These are phyloP conservation scores for Montifringilla adamsi DNA, from an alignment of 2,113 vertebrate genomes.

Conservation along the genomic window DNA sequence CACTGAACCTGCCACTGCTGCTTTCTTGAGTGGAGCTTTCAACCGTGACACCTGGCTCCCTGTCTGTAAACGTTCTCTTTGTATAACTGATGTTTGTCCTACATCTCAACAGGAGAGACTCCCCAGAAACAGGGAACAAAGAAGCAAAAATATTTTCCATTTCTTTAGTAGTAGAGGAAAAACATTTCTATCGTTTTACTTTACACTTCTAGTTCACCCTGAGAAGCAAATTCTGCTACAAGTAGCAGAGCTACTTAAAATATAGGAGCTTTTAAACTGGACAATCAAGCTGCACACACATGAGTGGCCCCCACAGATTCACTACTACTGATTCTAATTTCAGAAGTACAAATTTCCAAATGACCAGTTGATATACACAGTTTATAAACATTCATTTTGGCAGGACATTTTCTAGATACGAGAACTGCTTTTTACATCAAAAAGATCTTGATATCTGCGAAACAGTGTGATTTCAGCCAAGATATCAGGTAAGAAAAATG, in stretches of 20 bases:
- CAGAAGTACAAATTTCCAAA: not conserved
- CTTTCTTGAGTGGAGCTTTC: not conserved
- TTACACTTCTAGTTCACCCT: not conserved
- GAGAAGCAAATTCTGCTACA: not conserved
- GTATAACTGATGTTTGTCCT: not conserved
- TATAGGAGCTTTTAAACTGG: not conserved
- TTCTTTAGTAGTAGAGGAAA: not conserved
- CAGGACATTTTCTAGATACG: not conserved
- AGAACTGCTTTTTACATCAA: not conserved
- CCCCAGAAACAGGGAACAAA: not conserved
- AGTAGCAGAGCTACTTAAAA: not conserved
- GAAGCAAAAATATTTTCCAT: not conserved
- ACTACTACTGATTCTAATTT: not conserved
- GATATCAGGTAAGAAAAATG: not conserved
- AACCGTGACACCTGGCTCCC: not conserved
- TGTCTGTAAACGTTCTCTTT: not conserved
- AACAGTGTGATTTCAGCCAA: not conserved
- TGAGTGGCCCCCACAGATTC: not conserved
- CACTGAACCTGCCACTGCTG: not conserved
- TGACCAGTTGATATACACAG: not conserved
- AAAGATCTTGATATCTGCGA: not conserved
- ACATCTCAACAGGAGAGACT: not conserved
- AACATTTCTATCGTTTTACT: rapidly evolving
- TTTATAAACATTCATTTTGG: not conserved
- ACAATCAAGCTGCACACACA: not conserved